Evolutionary conservation across 2,113 vertebrate species (phyloP).

Genomic region (Pipra filicauda): DNA sequence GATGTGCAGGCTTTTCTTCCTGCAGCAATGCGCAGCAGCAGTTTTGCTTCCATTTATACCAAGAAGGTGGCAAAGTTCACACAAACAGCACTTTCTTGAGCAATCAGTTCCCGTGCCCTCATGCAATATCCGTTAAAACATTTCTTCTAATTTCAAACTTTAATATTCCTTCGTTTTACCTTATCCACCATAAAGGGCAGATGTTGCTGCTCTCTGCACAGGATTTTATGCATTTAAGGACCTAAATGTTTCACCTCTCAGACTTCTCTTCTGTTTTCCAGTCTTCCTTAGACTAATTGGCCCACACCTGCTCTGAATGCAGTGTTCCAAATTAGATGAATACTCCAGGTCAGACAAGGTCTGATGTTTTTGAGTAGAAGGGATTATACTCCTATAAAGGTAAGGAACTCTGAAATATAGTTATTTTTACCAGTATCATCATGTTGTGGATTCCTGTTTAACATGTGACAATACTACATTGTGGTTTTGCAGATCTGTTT

Average conservation of each 20-base stretch:
- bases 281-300: not conserved
- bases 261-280: not conserved
- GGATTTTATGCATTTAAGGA: not conserved
- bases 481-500: not conserved
- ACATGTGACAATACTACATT: not conserved
- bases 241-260: not conserved
- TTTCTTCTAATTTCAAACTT: not conserved
- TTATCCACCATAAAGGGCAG: not conserved
- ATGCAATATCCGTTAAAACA: not conserved
- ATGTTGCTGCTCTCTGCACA: not conserved
- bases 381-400: not conserved
- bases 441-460: not conserved
- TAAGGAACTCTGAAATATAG: not conserved
- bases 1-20: not conserved
- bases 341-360: not conserved
- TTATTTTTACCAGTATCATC: not conserved
- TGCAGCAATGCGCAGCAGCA: fast-evolving
- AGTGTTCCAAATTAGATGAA: not conserved
- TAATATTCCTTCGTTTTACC: not conserved
- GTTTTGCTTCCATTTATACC: not conserved
- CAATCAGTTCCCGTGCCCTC: not conserved
- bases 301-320: not conserved
- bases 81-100: not conserved
- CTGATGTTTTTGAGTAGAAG: not conserved
- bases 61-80: not conserved